Conservation (phyloP, 2,113 vertebrate genomes). For the Rana temporaria region DNA sequence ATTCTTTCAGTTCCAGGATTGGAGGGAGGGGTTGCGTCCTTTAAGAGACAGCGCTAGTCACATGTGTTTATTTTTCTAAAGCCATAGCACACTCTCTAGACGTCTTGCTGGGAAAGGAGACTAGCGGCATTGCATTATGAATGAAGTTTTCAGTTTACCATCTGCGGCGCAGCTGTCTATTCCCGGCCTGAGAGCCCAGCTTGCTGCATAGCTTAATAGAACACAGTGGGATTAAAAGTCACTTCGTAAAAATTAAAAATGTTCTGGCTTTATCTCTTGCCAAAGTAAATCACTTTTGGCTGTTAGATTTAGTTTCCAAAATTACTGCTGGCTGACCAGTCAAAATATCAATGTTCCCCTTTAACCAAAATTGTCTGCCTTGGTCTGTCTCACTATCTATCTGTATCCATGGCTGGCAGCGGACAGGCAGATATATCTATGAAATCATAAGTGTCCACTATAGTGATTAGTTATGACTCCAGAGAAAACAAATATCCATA, state of each 20-base stretch:
- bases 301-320: neutral
- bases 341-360: no score
- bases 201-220: constrained; percentile 41
- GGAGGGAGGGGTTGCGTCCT: neutral
- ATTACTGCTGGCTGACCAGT: no score
- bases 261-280: constrained; percentile 47
- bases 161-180: constrained; percentile 46
- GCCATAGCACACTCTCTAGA: constrained; percentile 23
- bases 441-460: no score
- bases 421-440: no score
- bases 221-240: constrained; percentile 51
- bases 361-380: no score
- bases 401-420: no score
- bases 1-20: constrained; percentile 25
- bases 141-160: constrained; percentile 29
- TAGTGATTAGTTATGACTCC: no score
- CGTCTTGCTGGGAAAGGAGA: constrained; percentile 20
- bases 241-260: constrained; percentile 43
- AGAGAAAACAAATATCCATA: no score
- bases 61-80: constrained; percentile 49
- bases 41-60: constrained; percentile 39
- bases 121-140: constrained; percentile 9
- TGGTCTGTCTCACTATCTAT: no score
- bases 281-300: constrained; percentile 23
- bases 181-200: constrained; percentile 39